phyloP scores from a whole-genome alignment of 2,113 vertebrate genomes.

The Corvus hawaiiensis region DNA sequence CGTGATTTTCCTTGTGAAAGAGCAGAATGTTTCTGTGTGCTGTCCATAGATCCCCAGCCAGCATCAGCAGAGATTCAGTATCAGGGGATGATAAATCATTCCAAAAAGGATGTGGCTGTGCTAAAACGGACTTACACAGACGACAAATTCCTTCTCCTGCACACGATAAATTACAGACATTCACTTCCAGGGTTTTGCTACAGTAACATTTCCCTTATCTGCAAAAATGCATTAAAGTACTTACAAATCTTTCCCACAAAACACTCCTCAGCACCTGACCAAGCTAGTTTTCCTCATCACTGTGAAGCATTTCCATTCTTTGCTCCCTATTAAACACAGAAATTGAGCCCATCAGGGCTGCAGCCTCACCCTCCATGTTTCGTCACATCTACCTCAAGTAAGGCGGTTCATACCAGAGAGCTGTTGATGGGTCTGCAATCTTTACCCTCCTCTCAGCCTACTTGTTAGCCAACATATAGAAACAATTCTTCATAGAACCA shows the following conservation, averaged over 20 bases:
- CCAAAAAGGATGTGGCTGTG: not conserved
- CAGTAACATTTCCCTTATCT: not conserved
- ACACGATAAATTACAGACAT: not conserved
- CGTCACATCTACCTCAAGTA: accelerated
- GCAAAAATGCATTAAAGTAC: not conserved
- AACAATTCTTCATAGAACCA: not conserved
- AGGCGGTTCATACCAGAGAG: not conserved
- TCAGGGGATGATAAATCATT: not conserved
- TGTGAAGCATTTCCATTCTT: not conserved
- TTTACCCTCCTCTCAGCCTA: not conserved
- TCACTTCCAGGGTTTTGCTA: not conserved
- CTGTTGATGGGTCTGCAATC: not conserved
- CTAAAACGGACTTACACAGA: not conserved
- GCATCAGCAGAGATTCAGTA: not conserved
- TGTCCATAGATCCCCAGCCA: not conserved
- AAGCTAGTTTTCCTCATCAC: not conserved
- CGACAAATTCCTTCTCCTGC: not conserved
- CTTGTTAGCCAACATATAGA: not conserved
- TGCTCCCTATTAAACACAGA: not conserved
- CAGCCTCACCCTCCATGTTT: not conserved
- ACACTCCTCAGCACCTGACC: not conserved
- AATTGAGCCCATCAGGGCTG: not conserved
- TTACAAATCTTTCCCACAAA: not conserved
- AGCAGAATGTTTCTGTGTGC: not conserved
- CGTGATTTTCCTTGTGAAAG: not conserved